A percentile compares a stretch with the other conserved stretches of the same genome.
phyloP scores from a whole-genome alignment of 2,113 vertebrate genomes.

The Coreoperca whiteheadi region DNA sequence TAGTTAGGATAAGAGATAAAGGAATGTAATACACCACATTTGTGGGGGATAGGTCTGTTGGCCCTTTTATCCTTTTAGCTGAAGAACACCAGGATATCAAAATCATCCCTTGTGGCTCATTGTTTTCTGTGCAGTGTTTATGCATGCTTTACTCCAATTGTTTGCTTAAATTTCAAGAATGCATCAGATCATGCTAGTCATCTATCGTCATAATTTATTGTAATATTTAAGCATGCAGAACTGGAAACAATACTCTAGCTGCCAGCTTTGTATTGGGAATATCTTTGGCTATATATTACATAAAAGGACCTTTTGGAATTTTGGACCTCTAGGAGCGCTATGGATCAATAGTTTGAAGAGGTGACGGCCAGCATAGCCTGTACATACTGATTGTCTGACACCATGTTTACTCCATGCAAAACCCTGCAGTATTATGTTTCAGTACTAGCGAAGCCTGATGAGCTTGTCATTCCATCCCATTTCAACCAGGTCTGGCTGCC shows the following conservation, averaged over 20 bases:
- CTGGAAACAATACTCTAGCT: background rate
- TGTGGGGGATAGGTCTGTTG: background rate
- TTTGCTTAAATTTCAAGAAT: too few relatives aligned
- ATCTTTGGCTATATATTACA: background rate
- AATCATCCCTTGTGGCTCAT: background rate
- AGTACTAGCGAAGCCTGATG: conserved; percentile 15
- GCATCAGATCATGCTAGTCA: too few relatives aligned
- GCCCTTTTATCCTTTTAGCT: background rate
- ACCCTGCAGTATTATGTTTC: conserved; percentile 35
- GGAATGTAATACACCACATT: background rate
- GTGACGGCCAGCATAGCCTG: background rate
- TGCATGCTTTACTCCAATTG: too few relatives aligned
- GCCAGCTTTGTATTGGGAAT: background rate
- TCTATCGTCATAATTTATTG: background rate
- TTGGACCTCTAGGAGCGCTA: background rate
- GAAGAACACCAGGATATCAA: background rate
- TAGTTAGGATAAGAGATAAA: background rate
- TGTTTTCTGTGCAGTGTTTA: too few relatives aligned
- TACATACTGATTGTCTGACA: background rate
- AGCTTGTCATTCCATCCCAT: conserved; percentile 25
- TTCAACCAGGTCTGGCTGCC: conserved; percentile 6
- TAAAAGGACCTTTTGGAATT: background rate
- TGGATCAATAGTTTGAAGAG: background rate
- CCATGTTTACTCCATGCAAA: background rate
- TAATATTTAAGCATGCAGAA: background rate